Evolutionary conservation across 1,140 invertebrate genomes (phyloP), one percentile per base, ranked within the genome.

Genomic region (Brachionus plicatilis): DNA sequence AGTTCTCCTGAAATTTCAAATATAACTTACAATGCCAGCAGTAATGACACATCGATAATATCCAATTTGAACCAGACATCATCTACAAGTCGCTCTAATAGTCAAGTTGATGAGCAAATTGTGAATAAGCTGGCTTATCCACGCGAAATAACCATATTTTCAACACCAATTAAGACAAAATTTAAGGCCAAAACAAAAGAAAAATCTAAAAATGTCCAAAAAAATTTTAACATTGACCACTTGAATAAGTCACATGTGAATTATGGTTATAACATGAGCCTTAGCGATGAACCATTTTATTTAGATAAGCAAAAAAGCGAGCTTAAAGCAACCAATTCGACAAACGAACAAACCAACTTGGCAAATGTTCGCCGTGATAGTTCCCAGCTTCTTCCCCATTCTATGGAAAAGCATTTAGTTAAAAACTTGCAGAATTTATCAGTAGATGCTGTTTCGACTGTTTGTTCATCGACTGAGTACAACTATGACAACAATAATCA

Each of bases 351-450:
- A 70, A 70, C 17, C 6, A 50, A 29, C 3, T 47, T 20, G 8
- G 17, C 27, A 29, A 47, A 76, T 27, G 50, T 50, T 27, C 43
- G 72, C 6, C 41, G 72, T 50, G 72, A 76, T 53, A 76, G 72
- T 29, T 76, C 72, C 6, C 72, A 76, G 29, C 43, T 50, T 50
- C 20, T 76, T 14, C 72, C 72, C 53, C 72, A 76, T 27, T 76
- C 72, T 27, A 76, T 76, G 5, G 72, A 76, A 50, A 76, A 76
- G 20, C 72, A 76, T 50, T 14, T 76, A 50, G 72, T 50, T 17
- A 76, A 76, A 76, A 76, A 76, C 47, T 76, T 76, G 11, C 41
- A 76, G 12, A 76, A 76, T 76, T 76, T 76, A 29, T 76, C 72
- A 27, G 45, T 27, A 11, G 72, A 47, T 50, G 43, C 24, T 9